phyloP scores from a whole-genome alignment of 2,888 invertebrate species.

The Idaea biselata region DNA sequence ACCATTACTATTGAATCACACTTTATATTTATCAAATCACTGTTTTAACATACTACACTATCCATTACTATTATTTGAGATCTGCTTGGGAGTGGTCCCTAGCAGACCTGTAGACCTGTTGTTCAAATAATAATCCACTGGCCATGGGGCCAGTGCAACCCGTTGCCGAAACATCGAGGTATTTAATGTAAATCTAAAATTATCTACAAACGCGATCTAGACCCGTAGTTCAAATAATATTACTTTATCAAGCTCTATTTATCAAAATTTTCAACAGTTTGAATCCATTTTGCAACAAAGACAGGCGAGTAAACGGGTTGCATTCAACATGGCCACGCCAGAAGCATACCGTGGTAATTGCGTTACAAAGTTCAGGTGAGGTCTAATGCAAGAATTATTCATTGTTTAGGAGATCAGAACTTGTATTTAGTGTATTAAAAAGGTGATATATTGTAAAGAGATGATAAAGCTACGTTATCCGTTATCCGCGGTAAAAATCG shows the following conservation, averaged over 20 bases:
- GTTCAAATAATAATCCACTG: no score
- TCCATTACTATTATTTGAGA: no score
- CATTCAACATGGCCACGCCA: constrained; percentile 23
- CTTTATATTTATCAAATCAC: no score
- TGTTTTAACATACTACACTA: no score
- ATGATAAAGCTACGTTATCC: constrained; percentile 30
- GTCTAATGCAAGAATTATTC: constrained; percentile 58
- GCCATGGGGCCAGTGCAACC: no score
- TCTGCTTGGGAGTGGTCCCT: no score
- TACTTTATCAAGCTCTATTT: constrained; percentile 15
- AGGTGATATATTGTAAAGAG: constrained; percentile 34
- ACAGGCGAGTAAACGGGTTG: constrained; percentile 8
- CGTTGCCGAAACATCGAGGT: no score
- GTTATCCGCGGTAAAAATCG: not conserved
- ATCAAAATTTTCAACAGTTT: constrained; percentile 2
- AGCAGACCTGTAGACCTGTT: no score
- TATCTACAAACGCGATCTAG: no score
- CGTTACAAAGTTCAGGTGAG: constrained; percentile 55
- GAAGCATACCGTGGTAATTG: constrained; percentile 52
- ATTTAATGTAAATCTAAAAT: no score
- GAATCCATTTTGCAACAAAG: constrained; percentile 21
- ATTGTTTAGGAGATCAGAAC: constrained; percentile 61
- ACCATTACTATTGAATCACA: no score
- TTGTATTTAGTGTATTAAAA: constrained; percentile 41
- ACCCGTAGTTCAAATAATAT: not conserved